Percentiles rank a stretch among this genome's conserved stretches.
Evolutionary conservation across 2,113 vertebrate genomes (phyloP).

Genomic region (Boleophthalmus pectinirostris): DNA sequence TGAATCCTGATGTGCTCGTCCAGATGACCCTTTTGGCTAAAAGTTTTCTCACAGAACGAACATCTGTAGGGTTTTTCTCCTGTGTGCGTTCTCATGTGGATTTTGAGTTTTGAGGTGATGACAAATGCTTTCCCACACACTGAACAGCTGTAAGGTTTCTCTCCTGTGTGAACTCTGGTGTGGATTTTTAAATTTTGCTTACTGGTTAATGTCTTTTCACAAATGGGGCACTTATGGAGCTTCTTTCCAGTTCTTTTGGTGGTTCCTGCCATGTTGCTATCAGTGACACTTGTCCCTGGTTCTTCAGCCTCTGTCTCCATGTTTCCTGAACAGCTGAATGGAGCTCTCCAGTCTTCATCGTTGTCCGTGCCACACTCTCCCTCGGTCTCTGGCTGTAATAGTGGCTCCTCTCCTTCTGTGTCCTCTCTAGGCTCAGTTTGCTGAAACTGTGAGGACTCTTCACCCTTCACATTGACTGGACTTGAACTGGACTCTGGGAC

Average conservation of each 20-base stretch:
- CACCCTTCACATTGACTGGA: too few species aligned
- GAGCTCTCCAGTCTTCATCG: too few species aligned
- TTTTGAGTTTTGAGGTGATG: not conserved
- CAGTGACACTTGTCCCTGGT: too few species aligned
- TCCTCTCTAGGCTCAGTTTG: too few species aligned
- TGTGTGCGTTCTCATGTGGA: not conserved
- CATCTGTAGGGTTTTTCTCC: not conserved
- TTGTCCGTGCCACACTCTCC: too few species aligned
- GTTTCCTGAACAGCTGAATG: too few species aligned
- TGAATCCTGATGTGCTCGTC: not conserved
- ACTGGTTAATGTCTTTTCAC: not conserved
- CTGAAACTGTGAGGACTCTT: too few species aligned
- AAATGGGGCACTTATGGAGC: not conserved
- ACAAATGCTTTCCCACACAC: not conserved
- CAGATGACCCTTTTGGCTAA: not conserved
- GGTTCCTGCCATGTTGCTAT: not conserved
- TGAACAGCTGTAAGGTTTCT: not conserved
- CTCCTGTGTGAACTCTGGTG: not conserved
- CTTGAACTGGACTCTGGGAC: too few species aligned
- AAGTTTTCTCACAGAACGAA: not conserved
- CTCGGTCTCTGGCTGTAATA: too few species aligned
- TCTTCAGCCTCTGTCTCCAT: too few species aligned
- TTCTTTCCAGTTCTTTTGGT: not conserved
- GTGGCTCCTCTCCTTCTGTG: too few species aligned
- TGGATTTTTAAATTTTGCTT: not conserved